A percentile compares a stretch with the other conserved stretches of the same genome.
Evolutionary conservation across 2,888 invertebrate species (phyloP).

Genomic region (Caenorhabditis sp.): DNA sequence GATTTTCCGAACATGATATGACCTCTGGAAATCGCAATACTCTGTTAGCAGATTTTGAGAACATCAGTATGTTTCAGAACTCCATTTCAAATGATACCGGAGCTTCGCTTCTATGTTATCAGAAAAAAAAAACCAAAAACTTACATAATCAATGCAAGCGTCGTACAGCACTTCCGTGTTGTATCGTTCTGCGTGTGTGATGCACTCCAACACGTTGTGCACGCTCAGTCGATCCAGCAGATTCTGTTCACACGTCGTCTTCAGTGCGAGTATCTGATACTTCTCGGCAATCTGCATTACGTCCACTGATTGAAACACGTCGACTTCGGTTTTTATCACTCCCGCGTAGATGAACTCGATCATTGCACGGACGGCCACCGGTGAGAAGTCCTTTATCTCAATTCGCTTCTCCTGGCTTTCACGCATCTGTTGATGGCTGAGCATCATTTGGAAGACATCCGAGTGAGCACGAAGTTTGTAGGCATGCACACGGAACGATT

Average conservation of each 20-base stretch:
- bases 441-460: constrained; percentile 82
- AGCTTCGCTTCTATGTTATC: too few species aligned
- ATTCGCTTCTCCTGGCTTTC: constrained; percentile 67
- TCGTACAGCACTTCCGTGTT: constrained; percentile 77
- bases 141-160: constrained; percentile 76
- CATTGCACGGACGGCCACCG: constrained; percentile 78
- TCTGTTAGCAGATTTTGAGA: too few species aligned
- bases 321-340: constrained; percentile 65
- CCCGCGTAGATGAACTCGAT: constrained; percentile 77
- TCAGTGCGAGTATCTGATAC: constrained; percentile 81
- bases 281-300: constrained; percentile 83
- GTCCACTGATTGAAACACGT: constrained; percentile 63
- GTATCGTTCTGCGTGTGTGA: constrained; percentile 78
- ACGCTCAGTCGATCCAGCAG: constrained; percentile 64
- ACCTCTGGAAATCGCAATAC: too few species aligned
- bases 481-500: constrained; percentile 79
- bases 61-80: too few species aligned
- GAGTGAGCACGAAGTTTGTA: constrained; percentile 82
- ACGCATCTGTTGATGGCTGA: constrained; percentile 72
- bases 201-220: constrained; percentile 78
- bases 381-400: constrained; percentile 73
- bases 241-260: constrained; percentile 79
- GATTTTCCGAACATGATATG: too few species aligned
- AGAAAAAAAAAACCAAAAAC: constrained; percentile 25
- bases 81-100: too few species aligned